Conservation (phyloP, 2,888 invertebrate species). For the Drosophila mimica region DNA sequence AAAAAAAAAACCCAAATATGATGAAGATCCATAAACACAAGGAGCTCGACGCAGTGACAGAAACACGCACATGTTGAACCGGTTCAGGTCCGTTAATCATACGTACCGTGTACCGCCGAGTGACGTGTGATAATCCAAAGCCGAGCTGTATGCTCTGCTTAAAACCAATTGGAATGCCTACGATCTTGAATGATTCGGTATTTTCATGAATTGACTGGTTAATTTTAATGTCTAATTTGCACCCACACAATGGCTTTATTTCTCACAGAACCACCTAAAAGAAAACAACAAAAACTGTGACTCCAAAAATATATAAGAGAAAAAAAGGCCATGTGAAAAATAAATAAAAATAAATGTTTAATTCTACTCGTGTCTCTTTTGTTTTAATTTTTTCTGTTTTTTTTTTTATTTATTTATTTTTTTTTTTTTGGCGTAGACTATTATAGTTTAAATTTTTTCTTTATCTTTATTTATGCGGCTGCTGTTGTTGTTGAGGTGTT, state of each 20-base stretch:
- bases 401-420: background rate
- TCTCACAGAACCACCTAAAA: constrained; percentile 26
- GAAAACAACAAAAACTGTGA: constrained; percentile 26
- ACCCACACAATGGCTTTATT: constrained; percentile 61
- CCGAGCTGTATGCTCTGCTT: constrained; percentile 51
- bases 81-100: constrained; percentile 54
- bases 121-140: background rate
- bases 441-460: constrained; percentile 59
- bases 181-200: constrained; percentile 74
- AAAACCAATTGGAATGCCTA: constrained; percentile 74
- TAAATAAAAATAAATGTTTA: constrained; percentile 67
- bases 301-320: constrained; percentile 45
- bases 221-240: constrained; percentile 65
- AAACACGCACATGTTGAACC: constrained; percentile 12
- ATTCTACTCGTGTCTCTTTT: constrained; percentile 36
- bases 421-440: constrained; percentile 55
- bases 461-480: constrained; percentile 52
- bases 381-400: constrained; percentile 43
- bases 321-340: constrained; percentile 73
- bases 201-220: constrained; percentile 78
- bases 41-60: constrained; percentile 34
- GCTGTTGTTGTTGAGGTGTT: constrained; percentile 70
- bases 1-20: constrained; percentile 22
- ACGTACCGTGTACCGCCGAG: constrained; percentile 58
- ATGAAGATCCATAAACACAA: constrained; percentile 20